Percentiles rank a stretch among this genome's conserved stretches.
phyloP scores from a whole-genome alignment of 2,888 invertebrate genomes.

The Phalera bucephala region DNA sequence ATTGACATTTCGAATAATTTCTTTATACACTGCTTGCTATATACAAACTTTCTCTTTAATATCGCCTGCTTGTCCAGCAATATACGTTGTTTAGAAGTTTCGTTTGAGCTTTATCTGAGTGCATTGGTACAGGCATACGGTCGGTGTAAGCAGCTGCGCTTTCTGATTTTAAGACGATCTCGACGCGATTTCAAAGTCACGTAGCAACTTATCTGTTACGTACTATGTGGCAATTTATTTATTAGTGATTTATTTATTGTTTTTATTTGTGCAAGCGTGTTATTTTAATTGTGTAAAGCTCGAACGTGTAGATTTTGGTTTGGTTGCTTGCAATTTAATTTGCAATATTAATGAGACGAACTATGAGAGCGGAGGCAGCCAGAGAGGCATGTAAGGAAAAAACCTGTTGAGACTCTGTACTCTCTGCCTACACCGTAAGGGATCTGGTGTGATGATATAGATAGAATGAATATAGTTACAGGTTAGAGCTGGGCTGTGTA shows the following conservation, averaged over 20 bases:
- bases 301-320: too few relatives aligned
- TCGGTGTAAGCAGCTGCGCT: slow-evolving; percentile 66
- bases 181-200: slow-evolving; percentile 66
- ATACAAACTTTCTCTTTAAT: slow-evolving; percentile 27
- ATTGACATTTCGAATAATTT: slow-evolving; percentile 36
- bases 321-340: too few relatives aligned
- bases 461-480: too few relatives aligned
- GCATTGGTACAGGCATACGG: slow-evolving; percentile 25
- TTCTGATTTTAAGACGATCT: slow-evolving; percentile 76
- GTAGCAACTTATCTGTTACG: slow-evolving; percentile 71
- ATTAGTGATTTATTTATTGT: slow-evolving; percentile 52
- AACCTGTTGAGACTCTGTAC: too few relatives aligned
- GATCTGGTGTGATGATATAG: too few relatives aligned
- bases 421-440: too few relatives aligned
- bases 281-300: neutral
- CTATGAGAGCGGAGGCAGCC: too few relatives aligned
- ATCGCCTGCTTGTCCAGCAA: slow-evolving; percentile 18
- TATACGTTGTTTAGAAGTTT: slow-evolving; percentile 38
- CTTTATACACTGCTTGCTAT: slow-evolving; percentile 30
- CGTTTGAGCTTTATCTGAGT: too few relatives aligned
- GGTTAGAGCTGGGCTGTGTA: too few relatives aligned
- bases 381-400: too few relatives aligned
- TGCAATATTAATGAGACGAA: too few relatives aligned
- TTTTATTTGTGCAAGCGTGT: slow-evolving; percentile 23
- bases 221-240: slow-evolving; percentile 58